Conservation (phyloP, 1,140 invertebrate species). For the Holotrichia oblita region DNA sequence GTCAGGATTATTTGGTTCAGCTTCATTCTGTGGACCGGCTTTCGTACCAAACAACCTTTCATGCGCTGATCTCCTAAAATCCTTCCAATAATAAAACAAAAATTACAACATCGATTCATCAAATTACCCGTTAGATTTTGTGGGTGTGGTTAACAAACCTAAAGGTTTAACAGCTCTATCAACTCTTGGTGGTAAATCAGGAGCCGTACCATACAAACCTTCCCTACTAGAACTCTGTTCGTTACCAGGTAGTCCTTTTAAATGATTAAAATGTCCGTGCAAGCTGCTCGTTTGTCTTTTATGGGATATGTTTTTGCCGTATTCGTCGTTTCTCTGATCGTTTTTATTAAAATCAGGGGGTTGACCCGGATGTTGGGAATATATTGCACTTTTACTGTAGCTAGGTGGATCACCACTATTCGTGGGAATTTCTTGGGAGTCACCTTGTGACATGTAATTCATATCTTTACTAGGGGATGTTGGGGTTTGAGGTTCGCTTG, state of each 20-base stretch:
- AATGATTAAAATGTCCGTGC: constrained; percentile 53
- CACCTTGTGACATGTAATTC: constrained; percentile 36
- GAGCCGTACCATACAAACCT: constrained; percentile 63
- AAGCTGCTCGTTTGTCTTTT: constrained; percentile 58
- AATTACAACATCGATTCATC: not conserved
- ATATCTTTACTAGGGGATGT: constrained; percentile 43
- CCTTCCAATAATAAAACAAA: not conserved
- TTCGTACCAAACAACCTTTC: constrained; percentile 70
- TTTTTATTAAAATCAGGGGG: constrained; percentile 46
- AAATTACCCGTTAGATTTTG: constrained; percentile 50
- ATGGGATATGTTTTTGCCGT: constrained; percentile 50
- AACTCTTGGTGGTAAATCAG: constrained; percentile 84
- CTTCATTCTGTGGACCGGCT: constrained; percentile 49
- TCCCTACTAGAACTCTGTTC: constrained; percentile 56
- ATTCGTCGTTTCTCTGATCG: constrained; percentile 48
- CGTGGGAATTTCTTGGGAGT: constrained; percentile 18
- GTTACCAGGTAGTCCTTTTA: constrained; percentile 53
- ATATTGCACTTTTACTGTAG: constrained; percentile 47
- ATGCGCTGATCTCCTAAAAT: constrained; percentile 63
- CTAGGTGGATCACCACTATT: constrained; percentile 25
- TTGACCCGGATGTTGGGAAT: constrained; percentile 46
- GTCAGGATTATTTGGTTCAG: constrained; percentile 47
- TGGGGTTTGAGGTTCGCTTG: constrained; percentile 46
- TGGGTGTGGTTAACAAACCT: constrained; percentile 57
- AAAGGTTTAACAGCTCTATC: constrained; percentile 80